Percentiles rank a stretch among this genome's conserved stretches.
phyloP scores from a whole-genome alignment of 1,140 invertebrate genomes.

The Drosophila lini region DNA sequence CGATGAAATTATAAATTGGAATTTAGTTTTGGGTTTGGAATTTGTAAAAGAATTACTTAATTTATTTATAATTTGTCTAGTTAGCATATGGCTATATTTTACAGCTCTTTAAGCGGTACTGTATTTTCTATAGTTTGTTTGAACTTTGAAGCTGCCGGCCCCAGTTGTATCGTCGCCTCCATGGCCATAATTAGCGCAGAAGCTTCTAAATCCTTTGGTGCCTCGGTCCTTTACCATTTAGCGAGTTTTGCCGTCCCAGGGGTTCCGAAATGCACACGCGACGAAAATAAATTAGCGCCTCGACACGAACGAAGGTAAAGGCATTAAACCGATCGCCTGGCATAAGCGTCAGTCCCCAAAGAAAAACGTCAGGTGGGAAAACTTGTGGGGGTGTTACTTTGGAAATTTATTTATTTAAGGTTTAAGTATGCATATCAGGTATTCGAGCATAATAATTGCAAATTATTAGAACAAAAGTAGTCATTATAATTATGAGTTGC shows the following conservation, averaged over 20 bases:
- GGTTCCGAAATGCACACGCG: conserved; percentile 43
- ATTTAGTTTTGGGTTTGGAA: neutral
- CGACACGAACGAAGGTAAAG: conserved; percentile 24
- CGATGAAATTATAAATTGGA: conserved; percentile 35
- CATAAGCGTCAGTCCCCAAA: conserved; percentile 38
- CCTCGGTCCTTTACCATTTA: conserved; percentile 15
- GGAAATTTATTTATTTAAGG: conserved; percentile 3
- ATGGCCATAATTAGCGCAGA: conserved; percentile 19
- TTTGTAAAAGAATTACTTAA: conserved; percentile 10
- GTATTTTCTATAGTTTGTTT: neutral
- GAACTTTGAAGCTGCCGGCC: neutral
- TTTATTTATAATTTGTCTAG: conserved; percentile 21
- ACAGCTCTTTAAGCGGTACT: neutral
- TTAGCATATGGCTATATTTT: conserved; percentile 13
- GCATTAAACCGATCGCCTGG: conserved; percentile 55
- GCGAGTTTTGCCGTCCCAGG: conserved; percentile 12
- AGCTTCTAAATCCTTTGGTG: conserved; percentile 21
- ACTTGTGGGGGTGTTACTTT: conserved; percentile 18
- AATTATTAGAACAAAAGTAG: neutral
- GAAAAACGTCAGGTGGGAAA: conserved; percentile 4
- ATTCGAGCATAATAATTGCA: neutral
- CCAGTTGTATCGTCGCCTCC: neutral
- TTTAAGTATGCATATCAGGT: neutral
- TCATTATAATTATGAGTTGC: neutral
- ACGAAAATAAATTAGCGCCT: conserved; percentile 58